Evolutionary conservation across 2,888 invertebrate genomes (phyloP), one percentile per base, ranked within the genome.

Genomic region (Drosophila parthenogenetica): DNA sequence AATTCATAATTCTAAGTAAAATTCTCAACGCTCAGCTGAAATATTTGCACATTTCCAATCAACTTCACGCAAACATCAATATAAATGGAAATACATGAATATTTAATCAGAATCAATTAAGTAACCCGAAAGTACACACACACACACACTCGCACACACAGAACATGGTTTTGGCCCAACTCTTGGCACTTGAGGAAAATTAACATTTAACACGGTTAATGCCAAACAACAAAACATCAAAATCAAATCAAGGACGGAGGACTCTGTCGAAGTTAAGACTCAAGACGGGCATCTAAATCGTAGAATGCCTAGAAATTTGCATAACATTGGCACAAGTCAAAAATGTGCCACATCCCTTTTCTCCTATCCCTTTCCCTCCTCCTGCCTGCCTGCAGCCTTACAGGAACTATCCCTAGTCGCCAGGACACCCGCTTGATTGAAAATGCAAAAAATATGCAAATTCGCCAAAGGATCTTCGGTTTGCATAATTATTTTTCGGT

Each of bases 301-400:
- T 55, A 51, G 71, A 65, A 49, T 58, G 61, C 19, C 43, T 5
- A 22, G 2, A 58, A 73, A 87, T 82, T 82, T 81, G 75, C 82
- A 82, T 82, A 87, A 87, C 83, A 82, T 81, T 87, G 79, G 77
- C 79, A 79, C 90, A 90, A 89, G 90, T 86, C 89, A 85, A 59
- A 70, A 67, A 77, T 77, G 67, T 59, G 66, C 63, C 76, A 59
- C 67, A 59, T 46, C 71, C 85, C 64, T 55, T 54, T 54, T 8
- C 8, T 19, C 14, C 7, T 8, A 13, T 1, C 25, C 42, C 55
- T 35, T 53, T 39, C 55, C 32, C 37, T 58, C 1, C 8, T 17
- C 8, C 29, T 2, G 0, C 29, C 29, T 29, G 2, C 19, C 3
- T 25, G 5, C 25, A 7, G 7, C 7, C 7, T 25, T 7, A 7